A percentile compares a stretch with the other conserved stretches of the same genome.
Evolutionary conservation across 2,888 invertebrate species (phyloP).

Genomic region (Cephus sareptanus): DNA sequence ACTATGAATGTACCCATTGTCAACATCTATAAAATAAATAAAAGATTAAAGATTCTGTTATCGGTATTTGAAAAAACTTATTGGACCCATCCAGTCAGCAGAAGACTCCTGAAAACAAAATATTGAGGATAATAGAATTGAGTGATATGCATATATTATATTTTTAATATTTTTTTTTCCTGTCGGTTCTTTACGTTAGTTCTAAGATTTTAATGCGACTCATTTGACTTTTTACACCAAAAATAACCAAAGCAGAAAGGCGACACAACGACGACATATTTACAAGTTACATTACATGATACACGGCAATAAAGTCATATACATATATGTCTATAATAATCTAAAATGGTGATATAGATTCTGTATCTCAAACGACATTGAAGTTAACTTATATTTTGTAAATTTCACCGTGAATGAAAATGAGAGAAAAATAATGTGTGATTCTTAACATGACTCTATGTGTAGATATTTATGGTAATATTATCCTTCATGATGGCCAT

Average conservation of each 20-base stretch:
- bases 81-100: neutral
- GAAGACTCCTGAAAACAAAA: neutral
- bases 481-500: conserved; percentile 32
- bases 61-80: neutral
- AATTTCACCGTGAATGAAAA: conserved; percentile 35
- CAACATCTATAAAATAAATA: neutral
- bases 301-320: conserved; percentile 56
- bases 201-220: conserved; percentile 43
- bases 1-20: conserved; percentile 21
- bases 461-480: conserved; percentile 41
- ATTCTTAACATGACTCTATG: conserved; percentile 27
- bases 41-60: neutral
- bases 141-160: conserved; percentile 50
- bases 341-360: conserved; percentile 33
- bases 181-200: conserved; percentile 42
- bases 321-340: conserved; percentile 43
- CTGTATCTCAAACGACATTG: conserved; percentile 33
- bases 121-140: conserved; percentile 13
- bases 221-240: conserved; percentile 49
- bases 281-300: conserved; percentile 61
- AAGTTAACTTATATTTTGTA: conserved; percentile 40
- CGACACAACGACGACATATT: conserved; percentile 57
- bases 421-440: conserved; percentile 13
- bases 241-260: conserved; percentile 56
- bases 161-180: conserved; percentile 52